Percentiles rank a stretch among this genome's conserved stretches.
Conservation (phyloP, 1,140 invertebrate species). For the Neotoxoptera formosana region DNA sequence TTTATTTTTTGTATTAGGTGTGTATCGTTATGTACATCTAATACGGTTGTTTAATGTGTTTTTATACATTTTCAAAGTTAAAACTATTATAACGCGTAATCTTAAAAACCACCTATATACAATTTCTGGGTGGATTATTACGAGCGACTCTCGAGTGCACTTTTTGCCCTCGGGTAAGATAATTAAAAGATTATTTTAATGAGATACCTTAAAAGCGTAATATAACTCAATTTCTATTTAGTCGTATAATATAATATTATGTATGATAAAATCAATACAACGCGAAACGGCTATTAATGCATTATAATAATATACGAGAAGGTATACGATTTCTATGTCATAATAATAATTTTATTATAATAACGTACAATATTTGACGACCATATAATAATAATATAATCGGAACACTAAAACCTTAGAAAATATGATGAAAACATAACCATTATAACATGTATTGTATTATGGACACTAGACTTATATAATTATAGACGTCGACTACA, state of each 20-base stretch:
- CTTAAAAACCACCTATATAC: neutral
- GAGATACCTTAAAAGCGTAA: neutral
- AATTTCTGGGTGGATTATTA: neutral
- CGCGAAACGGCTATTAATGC: neutral
- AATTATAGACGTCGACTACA: too few species aligned
- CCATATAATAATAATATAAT: too few species aligned
- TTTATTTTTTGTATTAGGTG: neutral
- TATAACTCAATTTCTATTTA: slow-evolving; percentile 12
- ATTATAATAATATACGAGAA: too few species aligned
- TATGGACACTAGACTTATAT: too few species aligned
- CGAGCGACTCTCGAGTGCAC: neutral
- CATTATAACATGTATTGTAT: too few species aligned
- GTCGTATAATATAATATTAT: neutral
- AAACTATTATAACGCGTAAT: neutral
- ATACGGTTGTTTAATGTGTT: neutral
- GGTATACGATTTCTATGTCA: too few species aligned
- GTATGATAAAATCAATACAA: neutral
- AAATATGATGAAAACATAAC: too few species aligned
- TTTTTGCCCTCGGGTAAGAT: neutral
- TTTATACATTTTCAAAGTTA: neutral
- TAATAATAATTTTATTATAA: too few species aligned
- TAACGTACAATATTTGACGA: too few species aligned
- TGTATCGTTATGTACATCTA: too few species aligned
- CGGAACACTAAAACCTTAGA: too few species aligned
- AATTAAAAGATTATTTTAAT: slow-evolving; percentile 30